A percentile compares a stretch with the other conserved stretches of the same genome.
These are phyloP conservation scores for Drosophila stalkeri DNA, from an alignment of 2,888 invertebrate species.

Conservation along the genomic window DNA sequence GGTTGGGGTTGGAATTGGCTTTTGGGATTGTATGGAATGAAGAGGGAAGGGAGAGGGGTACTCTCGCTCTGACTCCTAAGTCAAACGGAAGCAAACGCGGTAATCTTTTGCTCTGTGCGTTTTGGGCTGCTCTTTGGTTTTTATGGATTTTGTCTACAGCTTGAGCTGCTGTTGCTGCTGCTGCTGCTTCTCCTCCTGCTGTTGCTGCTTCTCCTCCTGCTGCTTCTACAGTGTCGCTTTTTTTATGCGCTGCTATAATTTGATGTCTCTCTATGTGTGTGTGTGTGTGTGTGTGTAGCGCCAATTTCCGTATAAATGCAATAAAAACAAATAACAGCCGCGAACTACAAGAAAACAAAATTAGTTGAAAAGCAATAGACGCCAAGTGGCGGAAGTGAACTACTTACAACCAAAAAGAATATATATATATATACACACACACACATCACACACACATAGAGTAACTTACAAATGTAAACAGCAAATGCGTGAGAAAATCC, in stretches of 20 bases:
- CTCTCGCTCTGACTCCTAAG: no score
- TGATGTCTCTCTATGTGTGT: slow-evolving; percentile 24
- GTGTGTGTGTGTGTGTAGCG: slow-evolving; percentile 55
- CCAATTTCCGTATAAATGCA: slow-evolving; percentile 82
- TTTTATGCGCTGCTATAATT: slow-evolving; percentile 54
- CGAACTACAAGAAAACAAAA: slow-evolving; percentile 78
- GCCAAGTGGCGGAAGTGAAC: slow-evolving; percentile 71
- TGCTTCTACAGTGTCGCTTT: slow-evolving; percentile 29
- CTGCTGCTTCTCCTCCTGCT: neutral
- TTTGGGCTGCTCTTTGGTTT: slow-evolving; percentile 53
- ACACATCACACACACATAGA: neutral
- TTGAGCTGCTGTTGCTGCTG: slow-evolving; percentile 5
- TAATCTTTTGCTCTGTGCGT: slow-evolving; percentile 46
- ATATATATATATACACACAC: slow-evolving; percentile 6
- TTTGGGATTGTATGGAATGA: no score
- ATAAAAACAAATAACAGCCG: slow-evolving; percentile 79
- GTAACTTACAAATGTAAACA: slow-evolving; percentile 26
- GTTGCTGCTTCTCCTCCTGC: slow-evolving; percentile 5
- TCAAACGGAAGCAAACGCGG: slow-evolving; percentile 58
- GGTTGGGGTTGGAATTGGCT: neutral
- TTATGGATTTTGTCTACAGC: slow-evolving; percentile 52
- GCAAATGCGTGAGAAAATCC: slow-evolving; percentile 73
- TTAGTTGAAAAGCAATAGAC: slow-evolving; percentile 73
- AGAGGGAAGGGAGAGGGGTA: no score
- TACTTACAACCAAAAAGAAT: slow-evolving; percentile 34